A percentile compares a stretch with the other conserved stretches of the same genome.
phyloP scores from a whole-genome alignment of 2,113 vertebrate species.

The Amblyopsis rosae region DNA sequence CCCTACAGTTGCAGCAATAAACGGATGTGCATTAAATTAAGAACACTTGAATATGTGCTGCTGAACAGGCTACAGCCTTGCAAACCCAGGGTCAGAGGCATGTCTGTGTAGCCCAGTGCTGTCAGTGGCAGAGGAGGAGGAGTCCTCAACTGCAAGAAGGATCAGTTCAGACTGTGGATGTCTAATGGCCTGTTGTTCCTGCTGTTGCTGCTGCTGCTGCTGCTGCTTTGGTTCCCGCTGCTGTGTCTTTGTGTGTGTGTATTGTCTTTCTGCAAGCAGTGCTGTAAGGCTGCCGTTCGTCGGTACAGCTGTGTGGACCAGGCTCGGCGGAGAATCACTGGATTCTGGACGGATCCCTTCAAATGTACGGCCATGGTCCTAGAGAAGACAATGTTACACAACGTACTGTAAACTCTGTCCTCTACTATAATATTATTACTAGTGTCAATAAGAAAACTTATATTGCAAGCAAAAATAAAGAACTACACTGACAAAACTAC shows the following conservation, averaged over 20 bases:
- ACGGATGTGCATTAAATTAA: constrained; percentile 37
- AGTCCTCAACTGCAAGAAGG: constrained; percentile 78
- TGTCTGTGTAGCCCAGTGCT: constrained; percentile 86
- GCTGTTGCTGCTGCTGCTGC: constrained; percentile 64
- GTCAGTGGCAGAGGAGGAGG: constrained; percentile 79
- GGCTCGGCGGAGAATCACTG: constrained; percentile 87
- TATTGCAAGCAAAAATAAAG: background rate
- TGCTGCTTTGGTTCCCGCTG: no score
- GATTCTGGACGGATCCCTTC: constrained; percentile 85
- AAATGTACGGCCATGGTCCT: constrained; percentile 84
- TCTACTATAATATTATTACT: background rate
- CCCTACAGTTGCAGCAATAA: constrained; percentile 57
- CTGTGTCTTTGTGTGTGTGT: constrained; percentile 31
- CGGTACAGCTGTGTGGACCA: constrained; percentile 76
- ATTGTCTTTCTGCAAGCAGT: constrained; percentile 74
- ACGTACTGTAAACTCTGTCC: background rate
- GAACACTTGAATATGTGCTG: constrained; percentile 17
- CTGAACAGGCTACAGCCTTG: constrained; percentile 76
- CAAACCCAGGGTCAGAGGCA: constrained; percentile 88
- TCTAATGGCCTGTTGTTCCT: constrained; percentile 53
- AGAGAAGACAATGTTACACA: constrained; percentile 33
- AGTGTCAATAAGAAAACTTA: background rate
- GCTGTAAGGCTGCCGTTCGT: constrained; percentile 85
- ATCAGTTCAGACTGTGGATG: constrained; percentile 79
- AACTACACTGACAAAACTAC: background rate